Evolutionary conservation across 37 sponge, comb jelly and placozoan genomes (phyloP).

Genomic region (Halisarca cf. caerulea): DNA sequence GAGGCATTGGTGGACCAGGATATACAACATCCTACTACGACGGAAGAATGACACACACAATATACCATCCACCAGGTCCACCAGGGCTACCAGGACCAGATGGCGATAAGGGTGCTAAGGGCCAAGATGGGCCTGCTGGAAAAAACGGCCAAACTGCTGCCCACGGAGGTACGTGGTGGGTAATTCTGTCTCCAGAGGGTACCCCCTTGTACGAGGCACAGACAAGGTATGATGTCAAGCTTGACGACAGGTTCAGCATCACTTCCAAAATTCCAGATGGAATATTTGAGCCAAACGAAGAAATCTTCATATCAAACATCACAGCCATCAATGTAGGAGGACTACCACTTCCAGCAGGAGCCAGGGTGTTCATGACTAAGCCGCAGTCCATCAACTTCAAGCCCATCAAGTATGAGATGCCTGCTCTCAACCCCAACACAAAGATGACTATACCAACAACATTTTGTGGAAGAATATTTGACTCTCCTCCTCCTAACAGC

Average conservation of each 20-base stretch:
- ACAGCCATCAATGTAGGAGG: conserved; percentile 54
- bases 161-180: conserved; percentile 63
- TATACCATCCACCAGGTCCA: background rate
- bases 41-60: background rate
- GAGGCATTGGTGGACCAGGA: conserved; percentile 41
- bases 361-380: conserved; percentile 56
- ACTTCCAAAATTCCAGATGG: conserved; percentile 21
- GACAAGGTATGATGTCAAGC: conserved; percentile 49
- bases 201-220: background rate
- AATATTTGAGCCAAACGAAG: conserved; percentile 64
- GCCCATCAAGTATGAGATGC: conserved; percentile 44
- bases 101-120: conserved; percentile 25
- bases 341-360: conserved; percentile 70
- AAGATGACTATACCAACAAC: conserved; percentile 45
- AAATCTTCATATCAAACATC: conserved; percentile 37
- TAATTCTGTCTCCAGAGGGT: conserved; percentile 10
- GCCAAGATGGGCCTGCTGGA: conserved; percentile 34
- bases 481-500: conserved; percentile 67
- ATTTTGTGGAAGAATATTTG: conserved; percentile 73
- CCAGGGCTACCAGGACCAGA: background rate
- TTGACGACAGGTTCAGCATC: conserved; percentile 13
- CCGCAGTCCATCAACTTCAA: conserved; percentile 75
- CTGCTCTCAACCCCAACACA: conserved; percentile 42
- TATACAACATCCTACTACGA: no score
- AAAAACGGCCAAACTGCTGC: conserved; percentile 1